Evolutionary conservation across 2,797 vertebrate genomes (phyloP).

Genomic region (Emys orbicularis): DNA sequence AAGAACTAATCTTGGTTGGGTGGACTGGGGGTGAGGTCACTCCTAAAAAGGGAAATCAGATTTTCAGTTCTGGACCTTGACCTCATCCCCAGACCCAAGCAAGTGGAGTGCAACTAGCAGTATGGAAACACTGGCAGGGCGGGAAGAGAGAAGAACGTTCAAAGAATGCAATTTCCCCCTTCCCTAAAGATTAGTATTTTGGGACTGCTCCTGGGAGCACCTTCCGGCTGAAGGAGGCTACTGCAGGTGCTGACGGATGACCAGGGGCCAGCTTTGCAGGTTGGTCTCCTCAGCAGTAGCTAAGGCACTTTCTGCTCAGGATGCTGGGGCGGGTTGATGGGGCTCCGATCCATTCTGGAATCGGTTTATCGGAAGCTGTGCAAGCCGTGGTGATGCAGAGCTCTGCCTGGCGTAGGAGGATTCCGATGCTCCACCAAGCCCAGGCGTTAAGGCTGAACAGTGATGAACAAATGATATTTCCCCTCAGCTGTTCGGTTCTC

Average conservation of each 20-base stretch:
- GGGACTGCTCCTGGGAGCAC: background rate
- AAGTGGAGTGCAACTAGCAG: background rate
- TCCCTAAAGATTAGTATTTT: background rate
- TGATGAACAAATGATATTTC: background rate
- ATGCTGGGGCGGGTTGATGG: background rate
- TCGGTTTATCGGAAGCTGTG: background rate
- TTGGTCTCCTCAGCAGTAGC: background rate
- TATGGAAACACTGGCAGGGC: background rate
- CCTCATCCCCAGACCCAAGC: background rate
- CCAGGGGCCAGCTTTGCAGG: background rate
- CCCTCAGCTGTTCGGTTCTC: background rate
- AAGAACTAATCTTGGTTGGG: background rate
- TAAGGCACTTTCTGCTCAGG: background rate
- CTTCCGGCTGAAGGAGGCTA: background rate
- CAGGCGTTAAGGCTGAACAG: rapidly evolving
- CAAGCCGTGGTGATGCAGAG: background rate
- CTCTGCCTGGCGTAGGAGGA: background rate
- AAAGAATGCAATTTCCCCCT: background rate
- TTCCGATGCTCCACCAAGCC: background rate
- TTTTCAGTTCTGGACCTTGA: background rate
- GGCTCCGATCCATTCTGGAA: background rate
- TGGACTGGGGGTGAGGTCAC: background rate
- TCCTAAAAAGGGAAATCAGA: background rate
- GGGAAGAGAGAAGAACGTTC: background rate
- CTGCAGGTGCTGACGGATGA: background rate